These are phyloP conservation scores for Calidris pugnax DNA, from an alignment of 2,113 vertebrate genomes.

Conservation along the genomic window DNA sequence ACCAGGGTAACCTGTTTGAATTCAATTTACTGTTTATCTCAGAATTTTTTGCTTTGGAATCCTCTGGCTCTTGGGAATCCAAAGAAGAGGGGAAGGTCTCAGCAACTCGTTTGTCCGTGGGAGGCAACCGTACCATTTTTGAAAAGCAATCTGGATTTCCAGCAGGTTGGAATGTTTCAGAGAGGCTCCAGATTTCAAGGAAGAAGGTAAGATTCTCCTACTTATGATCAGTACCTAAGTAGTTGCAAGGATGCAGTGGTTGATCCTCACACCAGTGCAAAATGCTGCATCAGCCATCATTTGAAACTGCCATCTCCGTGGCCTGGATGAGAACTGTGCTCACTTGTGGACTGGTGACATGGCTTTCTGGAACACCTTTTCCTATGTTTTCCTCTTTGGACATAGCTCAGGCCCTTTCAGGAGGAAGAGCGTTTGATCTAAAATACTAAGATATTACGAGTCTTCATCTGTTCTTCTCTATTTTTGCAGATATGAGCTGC, in stretches of 20 bases:
- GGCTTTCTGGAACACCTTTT: neutral
- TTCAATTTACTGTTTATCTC: neutral
- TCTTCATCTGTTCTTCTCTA: neutral
- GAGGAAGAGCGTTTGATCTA: neutral
- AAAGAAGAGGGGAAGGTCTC: neutral
- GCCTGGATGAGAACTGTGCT: neutral
- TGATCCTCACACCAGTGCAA: neutral
- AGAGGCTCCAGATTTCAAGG: neutral
- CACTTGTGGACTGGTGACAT: rapidly evolving
- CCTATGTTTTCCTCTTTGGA: neutral
- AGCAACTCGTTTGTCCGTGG: rapidly evolving
- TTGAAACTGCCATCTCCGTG: neutral
- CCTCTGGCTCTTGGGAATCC: neutral
- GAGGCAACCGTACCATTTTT: neutral
- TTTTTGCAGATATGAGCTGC: neutral
- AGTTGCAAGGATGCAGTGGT: neutral
- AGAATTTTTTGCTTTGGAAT: neutral
- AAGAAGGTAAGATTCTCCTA: neutral
- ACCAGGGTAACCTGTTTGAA: neutral
- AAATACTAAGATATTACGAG: neutral
- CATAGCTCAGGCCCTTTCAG: neutral
- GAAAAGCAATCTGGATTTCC: neutral
- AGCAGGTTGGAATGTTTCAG: neutral
- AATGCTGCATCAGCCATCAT: neutral
- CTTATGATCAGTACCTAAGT: neutral